Evolutionary conservation across 2,797 vertebrate genomes (phyloP), one percentile per base, ranked within the genome.

Genomic region (Oreochromis mossambicus): DNA sequence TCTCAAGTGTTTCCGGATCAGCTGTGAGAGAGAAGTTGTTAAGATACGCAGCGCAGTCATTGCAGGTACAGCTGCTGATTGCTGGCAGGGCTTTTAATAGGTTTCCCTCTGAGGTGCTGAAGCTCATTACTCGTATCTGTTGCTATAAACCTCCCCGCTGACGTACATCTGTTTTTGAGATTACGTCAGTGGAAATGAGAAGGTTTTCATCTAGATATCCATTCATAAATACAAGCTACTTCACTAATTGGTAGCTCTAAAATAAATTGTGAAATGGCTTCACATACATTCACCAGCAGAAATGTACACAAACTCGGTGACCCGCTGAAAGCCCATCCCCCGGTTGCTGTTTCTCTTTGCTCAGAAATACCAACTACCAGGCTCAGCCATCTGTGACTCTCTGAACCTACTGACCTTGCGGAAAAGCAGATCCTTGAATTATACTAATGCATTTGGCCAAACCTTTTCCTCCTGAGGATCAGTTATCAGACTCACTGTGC

Each of bases 371-470:
- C 85, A 82, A 82, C 82, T 92, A 87, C 78, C 84, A 29, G 73
- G 84, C 82, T 92, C 85, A 87, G 82, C 92, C 94, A 92, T 92
- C 90, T 94, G 92, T 92, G 90, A 91, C 91, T 83, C 84, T 78
- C 19, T 93, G 90, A 96, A 95, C 92, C 86, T 52, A 14, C 15
- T 92, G 91, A 95, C 93, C 92, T 87, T 84, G 76, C 24, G 56
- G 76, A 86, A 87, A 85, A 89, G 79, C 80, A 63, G 54, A 78
- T 76, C 83, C 26, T 61, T 81, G 83, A 93, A 93, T 94, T 89
- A 92, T 82, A 68, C 84, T 81, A 78, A 93, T 91, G 88, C 79
- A 83, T 88, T 88, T 78, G 87, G 51, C 34, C 79, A 38, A 88
- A 88, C 81, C 80, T 81, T 68, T 52, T 76, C 12, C 77, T 86